phyloP scores from a whole-genome alignment of 1,140 invertebrate species.

The Drosophila sturtevanti region DNA sequence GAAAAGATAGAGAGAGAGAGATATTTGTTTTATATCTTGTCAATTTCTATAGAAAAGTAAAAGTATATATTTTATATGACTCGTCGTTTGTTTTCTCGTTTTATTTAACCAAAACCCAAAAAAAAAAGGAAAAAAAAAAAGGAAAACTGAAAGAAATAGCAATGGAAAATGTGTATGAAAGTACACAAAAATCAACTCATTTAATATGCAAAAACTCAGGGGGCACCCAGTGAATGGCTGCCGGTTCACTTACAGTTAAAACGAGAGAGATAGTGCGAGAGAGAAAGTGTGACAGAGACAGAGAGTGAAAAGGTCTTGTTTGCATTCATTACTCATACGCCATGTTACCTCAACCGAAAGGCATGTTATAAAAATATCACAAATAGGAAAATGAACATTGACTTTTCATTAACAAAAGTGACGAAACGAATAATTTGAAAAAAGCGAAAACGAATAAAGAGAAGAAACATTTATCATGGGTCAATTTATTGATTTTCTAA shows the following conservation, averaged over 20 bases:
- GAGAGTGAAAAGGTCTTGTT: constrained; percentile 1
- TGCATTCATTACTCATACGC: constrained; percentile 57
- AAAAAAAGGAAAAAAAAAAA: constrained; percentile 13
- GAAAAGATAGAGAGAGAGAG: constrained; percentile 12
- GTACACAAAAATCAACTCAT: constrained; percentile 37
- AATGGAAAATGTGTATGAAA: background rate
- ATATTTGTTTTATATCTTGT: constrained; percentile 56
- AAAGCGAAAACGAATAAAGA: background rate
- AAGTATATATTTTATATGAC: constrained; percentile 17
- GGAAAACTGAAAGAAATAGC: background rate
- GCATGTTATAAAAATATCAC: constrained; percentile 33
- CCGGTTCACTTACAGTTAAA: constrained; percentile 18
- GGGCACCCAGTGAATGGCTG: constrained; percentile 2
- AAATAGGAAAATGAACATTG: constrained; percentile 32
- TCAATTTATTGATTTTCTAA: constrained; percentile 54
- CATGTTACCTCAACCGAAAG: constrained; percentile 16
- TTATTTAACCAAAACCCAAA: too few relatives aligned
- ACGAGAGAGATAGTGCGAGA: background rate
- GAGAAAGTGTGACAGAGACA: background rate
- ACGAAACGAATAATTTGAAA: constrained; percentile 14
- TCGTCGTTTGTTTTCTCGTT: constrained; percentile 23
- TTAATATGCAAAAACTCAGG: constrained; percentile 59
- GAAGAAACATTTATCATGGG: constrained; percentile 3
- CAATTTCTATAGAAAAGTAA: constrained; percentile 32
- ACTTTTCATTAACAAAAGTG: constrained; percentile 61